Evolutionary conservation across 2,797 vertebrate species (phyloP), one percentile per base, ranked within the genome.

Genomic region (Psittacula derbiana): DNA sequence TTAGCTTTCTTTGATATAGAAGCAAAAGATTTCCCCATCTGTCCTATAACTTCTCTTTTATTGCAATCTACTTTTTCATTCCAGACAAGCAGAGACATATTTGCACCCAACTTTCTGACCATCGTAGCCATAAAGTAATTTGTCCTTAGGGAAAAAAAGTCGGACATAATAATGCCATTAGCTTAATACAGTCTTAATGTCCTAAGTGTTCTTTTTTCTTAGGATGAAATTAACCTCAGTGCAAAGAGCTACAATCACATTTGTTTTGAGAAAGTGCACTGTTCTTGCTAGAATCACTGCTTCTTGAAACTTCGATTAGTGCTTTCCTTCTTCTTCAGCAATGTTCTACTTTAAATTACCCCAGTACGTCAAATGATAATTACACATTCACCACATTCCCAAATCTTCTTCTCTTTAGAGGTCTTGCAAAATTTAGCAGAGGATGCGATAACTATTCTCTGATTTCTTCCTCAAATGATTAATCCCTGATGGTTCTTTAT

Each of bases 171-270:
- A 90, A 84, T 88, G 60, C 38, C 50, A 84, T 93, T 95, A 94
- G 30, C 70, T 93, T 91, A 95, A 86, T 94, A 81, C 31, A 44
- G 53, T 79, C 87, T 80, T 86, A 86, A 88, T 67, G 80, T 38
- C 53, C 79, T 81, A 81, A 90, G 64, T 57, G 57, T 57, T 36
- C 41, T 69, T 79, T 88, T 60, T 74, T 23, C 36, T 88, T 76
- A 52, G 21, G 66, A 92, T 90, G 33, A 90, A 86, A 93, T 93
- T 90, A 87, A 71, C 24, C 49, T 7, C 3, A 1, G 46, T 73
- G 47, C n/a, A 81, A 95, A 88, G 28, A 53, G 46, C 53, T 83
- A 18, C 62, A 91, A 74, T 90, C 60, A 72, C 69, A 93, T 91
- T 88, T 15, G 1, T 85, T 86, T 65, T 28, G 55, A 81, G 49